A percentile compares a stretch with the other conserved stretches of the same genome.
These are phyloP conservation scores for Ophonus ardosiacus DNA, from an alignment of 2,888 invertebrate genomes.

Conservation along the genomic window DNA sequence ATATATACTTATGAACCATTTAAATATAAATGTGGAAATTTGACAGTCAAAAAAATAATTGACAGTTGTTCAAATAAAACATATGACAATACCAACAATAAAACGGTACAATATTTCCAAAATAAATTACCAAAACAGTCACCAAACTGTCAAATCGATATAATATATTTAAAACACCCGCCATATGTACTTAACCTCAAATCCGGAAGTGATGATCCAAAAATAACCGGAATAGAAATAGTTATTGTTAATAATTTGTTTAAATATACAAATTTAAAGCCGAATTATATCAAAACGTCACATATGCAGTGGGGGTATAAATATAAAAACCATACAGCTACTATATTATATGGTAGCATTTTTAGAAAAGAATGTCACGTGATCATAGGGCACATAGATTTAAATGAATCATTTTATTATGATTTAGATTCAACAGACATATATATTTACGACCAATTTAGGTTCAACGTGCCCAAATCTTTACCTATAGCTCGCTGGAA, in stretches of 20 bases:
- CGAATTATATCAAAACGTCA: not conserved
- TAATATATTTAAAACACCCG: not conserved
- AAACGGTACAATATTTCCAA: not conserved
- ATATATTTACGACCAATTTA: conserved; percentile 36
- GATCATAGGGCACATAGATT: conserved; percentile 28
- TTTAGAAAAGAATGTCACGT: not conserved
- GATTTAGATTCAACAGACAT: conserved; percentile 12
- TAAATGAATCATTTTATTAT: conserved; percentile 38
- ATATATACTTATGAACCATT: conserved; percentile 21
- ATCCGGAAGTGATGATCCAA: not conserved
- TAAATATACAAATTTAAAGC: conserved; percentile 24
- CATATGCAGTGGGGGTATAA: not conserved
- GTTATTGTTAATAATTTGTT: conserved; percentile 25
- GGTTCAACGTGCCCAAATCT: conserved; percentile 27
- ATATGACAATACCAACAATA: not conserved
- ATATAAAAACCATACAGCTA: not conserved
- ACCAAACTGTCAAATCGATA: conserved; percentile 23
- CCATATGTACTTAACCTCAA: conserved; percentile 22
- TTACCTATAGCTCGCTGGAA: conserved; percentile 4
- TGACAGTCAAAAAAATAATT: not conserved
- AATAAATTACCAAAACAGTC: conserved; percentile 23
- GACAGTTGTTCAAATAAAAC: not conserved
- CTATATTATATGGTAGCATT: not conserved
- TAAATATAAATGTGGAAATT: conserved; percentile 19
- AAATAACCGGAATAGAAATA: conserved; percentile 32